Conservation (phyloP, 2,113 vertebrate genomes). For the Mus pahari region DNA sequence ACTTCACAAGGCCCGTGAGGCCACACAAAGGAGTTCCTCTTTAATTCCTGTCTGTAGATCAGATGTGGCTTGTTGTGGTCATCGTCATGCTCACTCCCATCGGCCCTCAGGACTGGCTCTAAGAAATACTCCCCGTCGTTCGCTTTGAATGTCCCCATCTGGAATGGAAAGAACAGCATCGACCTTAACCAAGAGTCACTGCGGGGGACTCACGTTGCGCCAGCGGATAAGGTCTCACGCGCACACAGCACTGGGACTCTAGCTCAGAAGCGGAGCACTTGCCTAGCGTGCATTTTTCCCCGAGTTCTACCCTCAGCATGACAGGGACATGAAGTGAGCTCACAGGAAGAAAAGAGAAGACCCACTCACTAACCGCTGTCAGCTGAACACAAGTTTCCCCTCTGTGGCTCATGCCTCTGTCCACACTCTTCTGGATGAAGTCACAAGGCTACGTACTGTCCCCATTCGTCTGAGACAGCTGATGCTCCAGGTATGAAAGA, state of each 20-base stretch:
- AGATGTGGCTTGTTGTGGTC: slow-evolving; percentile 96
- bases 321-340: not conserved
- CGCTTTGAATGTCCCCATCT: slow-evolving; percentile 87
- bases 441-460: not conserved
- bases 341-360: not conserved
- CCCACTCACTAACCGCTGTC: not conserved
- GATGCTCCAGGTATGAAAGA: not conserved
- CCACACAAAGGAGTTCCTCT: slow-evolving; percentile 78
- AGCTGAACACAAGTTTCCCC: not conserved
- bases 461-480: not conserved
- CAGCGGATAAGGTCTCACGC: not conserved
- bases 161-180: slow-evolving; percentile 74
- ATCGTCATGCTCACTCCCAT: slow-evolving; percentile 92
- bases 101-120: slow-evolving; percentile 92
- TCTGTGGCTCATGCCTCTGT: not conserved
- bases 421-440: not conserved
- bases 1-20: slow-evolving; percentile 87
- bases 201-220: slow-evolving; percentile 79
- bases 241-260: accelerated
- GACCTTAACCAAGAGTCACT: not conserved
- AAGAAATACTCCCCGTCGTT: slow-evolving; percentile 96
- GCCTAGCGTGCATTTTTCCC: too few relatives aligned
- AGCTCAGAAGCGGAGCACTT: not conserved
- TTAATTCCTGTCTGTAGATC: slow-evolving; percentile 92
- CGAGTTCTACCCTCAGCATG: not conserved